Evolutionary conservation across 2,113 vertebrate species (phyloP).

Genomic region (Mormyrus iriodes): DNA sequence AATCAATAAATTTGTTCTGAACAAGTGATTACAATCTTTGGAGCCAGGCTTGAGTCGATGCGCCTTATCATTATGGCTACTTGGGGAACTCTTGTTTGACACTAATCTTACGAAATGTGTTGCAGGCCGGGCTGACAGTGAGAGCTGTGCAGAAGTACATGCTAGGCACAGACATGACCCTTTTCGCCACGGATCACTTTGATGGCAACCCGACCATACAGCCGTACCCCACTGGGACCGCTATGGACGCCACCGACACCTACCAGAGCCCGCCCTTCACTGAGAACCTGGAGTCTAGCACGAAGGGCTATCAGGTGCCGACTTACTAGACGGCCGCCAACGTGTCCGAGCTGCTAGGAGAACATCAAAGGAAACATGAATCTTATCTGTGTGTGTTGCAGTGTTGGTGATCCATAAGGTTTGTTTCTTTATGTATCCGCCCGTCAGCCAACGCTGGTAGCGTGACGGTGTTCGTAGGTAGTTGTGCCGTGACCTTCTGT

Average conservation of each 20-base stretch:
- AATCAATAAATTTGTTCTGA: slow-evolving; percentile 11
- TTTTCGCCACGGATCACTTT: slow-evolving; percentile 84
- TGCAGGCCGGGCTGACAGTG: slow-evolving; percentile 76
- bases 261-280: slow-evolving; percentile 91
- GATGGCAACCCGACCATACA: slow-evolving; percentile 57
- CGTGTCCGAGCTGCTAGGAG: not conserved
- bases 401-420: slow-evolving; percentile 33
- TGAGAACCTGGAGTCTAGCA: slow-evolving; percentile 78
- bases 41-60: not conserved
- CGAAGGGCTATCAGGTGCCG: slow-evolving; percentile 82
- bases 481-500: slow-evolving; percentile 65
- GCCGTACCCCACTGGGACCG: slow-evolving; percentile 76
- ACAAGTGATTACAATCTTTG: not conserved
- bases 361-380: slow-evolving; percentile 18
- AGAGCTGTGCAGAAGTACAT: slow-evolving; percentile 82
- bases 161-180: slow-evolving; percentile 82
- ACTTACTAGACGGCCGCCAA: slow-evolving; percentile 4
- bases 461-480: slow-evolving; percentile 51
- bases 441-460: slow-evolving; percentile 39
- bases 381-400: slow-evolving; percentile 31
- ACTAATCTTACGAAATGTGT: slow-evolving; percentile 29
- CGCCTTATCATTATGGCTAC: not conserved
- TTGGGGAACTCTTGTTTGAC: not conserved
- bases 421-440: slow-evolving; percentile 42
- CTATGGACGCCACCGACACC: slow-evolving; percentile 78